Percentiles rank a stretch among this genome's conserved stretches.
Conservation (phyloP, 2,797 vertebrate species). For the Momotus momota region DNA sequence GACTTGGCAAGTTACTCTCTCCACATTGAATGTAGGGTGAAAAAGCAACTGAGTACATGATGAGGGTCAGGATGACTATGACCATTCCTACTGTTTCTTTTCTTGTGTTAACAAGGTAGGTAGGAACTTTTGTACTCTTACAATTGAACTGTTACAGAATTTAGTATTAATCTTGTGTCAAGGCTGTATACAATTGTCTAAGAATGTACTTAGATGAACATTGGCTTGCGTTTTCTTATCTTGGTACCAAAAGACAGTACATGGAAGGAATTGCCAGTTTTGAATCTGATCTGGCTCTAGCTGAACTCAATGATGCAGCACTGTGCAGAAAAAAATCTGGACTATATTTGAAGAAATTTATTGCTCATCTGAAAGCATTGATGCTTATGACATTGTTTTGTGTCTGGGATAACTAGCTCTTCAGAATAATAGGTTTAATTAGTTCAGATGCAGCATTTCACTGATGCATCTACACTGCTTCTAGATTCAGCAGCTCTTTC, state of each 20-base stretch:
- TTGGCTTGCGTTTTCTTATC: neutral
- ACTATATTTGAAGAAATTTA: neutral
- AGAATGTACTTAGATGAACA: neutral
- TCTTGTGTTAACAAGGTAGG: neutral
- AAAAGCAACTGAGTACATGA: neutral
- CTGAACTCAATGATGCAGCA: neutral
- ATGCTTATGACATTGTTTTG: neutral
- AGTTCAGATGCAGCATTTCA: neutral
- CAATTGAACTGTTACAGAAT: neutral
- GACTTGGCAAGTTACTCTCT: neutral
- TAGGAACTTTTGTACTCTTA: neutral
- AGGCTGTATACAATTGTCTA: neutral
- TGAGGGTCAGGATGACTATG: neutral
- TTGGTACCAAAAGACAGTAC: neutral
- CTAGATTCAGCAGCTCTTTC: neutral
- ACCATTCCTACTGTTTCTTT: neutral
- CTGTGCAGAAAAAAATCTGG: neutral
- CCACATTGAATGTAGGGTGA: neutral
- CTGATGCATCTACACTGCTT: neutral
- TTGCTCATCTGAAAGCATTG: neutral
- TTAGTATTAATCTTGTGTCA: neutral
- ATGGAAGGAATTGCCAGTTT: neutral
- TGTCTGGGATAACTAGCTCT: neutral
- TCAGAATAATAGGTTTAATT: neutral
- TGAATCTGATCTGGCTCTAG: neutral